Evolutionary conservation across 2,888 invertebrate genomes (phyloP).

Genomic region (Tricholauxania praeusta): DNA sequence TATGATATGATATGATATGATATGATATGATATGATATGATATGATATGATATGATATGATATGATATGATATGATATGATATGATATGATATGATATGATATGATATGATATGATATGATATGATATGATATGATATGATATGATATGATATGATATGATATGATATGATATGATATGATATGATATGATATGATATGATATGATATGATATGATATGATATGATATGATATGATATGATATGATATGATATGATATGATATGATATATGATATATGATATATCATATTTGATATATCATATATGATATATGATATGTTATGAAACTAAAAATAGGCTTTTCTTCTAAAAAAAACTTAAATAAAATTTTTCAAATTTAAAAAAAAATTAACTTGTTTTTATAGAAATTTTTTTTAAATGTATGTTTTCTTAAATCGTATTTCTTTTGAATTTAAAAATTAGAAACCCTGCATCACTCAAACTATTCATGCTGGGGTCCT

Average conservation of each 20-base stretch:
- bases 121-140: constrained; percentile 29
- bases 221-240: constrained; percentile 14
- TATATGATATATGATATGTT: neutral
- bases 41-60: constrained; percentile 22
- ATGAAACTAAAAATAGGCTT: too few species aligned
- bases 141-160: constrained; percentile 29
- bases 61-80: constrained; percentile 30
- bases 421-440: too few species aligned
- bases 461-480: too few species aligned
- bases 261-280: constrained; percentile 16
- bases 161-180: constrained; percentile 31
- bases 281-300: constrained; percentile 2
- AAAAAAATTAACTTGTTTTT: too few species aligned
- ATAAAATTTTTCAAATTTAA: too few species aligned
- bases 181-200: constrained; percentile 30
- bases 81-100: constrained; percentile 30
- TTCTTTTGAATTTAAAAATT: too few species aligned
- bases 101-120: constrained; percentile 26
- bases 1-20: constrained; percentile 10
- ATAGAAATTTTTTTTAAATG: too few species aligned
- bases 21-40: constrained; percentile 26
- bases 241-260: constrained; percentile 25
- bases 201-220: constrained; percentile 25
- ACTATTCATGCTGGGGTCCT: too few species aligned
- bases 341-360: too few species aligned